Conservation (phyloP, 1,140 invertebrate genomes). For the Littorina saxatilis region DNA sequence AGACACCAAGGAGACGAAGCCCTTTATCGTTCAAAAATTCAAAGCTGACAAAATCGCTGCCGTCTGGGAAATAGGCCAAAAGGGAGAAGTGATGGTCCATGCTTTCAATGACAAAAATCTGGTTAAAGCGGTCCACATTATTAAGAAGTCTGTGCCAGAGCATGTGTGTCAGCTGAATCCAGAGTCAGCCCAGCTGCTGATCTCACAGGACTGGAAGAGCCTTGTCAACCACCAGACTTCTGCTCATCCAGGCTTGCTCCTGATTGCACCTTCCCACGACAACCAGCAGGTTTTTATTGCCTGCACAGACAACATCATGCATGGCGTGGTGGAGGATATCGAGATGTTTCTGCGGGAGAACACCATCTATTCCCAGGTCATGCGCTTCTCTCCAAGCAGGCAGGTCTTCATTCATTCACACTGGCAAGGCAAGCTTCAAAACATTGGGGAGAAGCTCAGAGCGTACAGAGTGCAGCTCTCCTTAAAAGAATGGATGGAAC, state of each 20-base stretch:
- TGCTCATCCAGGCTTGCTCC: not conserved
- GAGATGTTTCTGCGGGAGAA: slow-evolving; percentile 35
- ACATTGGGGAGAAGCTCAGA: not conserved
- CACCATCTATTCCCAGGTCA: slow-evolving; percentile 33
- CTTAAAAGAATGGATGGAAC: not conserved
- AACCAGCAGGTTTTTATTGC: slow-evolving; percentile 23
- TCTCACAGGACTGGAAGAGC: slow-evolving; percentile 8
- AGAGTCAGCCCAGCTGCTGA: slow-evolving; percentile 35
- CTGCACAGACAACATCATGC: slow-evolving; percentile 36
- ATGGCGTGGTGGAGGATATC: slow-evolving; percentile 19
- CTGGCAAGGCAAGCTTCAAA: not conserved
- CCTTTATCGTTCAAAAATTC: slow-evolving; percentile 33
- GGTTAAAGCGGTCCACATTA: slow-evolving; percentile 25
- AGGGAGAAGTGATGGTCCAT: slow-evolving; percentile 24
- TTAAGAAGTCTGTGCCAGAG: slow-evolving; percentile 28
- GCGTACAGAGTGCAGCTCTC: slow-evolving; percentile 1
- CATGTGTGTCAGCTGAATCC: not conserved
- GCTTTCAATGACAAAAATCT: slow-evolving; percentile 26
- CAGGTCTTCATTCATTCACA: not conserved
- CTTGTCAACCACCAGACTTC: not conserved
- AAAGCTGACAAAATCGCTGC: slow-evolving; percentile 23
- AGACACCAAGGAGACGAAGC: slow-evolving; percentile 1
- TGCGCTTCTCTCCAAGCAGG: slow-evolving; percentile 11
- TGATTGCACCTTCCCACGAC: slow-evolving; percentile 20
- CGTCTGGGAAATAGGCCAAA: slow-evolving; percentile 26